Percentiles rank a stretch among this genome's conserved stretches.
phyloP scores from a whole-genome alignment of 2,113 vertebrate species.

The Mohoua ochrocephala region DNA sequence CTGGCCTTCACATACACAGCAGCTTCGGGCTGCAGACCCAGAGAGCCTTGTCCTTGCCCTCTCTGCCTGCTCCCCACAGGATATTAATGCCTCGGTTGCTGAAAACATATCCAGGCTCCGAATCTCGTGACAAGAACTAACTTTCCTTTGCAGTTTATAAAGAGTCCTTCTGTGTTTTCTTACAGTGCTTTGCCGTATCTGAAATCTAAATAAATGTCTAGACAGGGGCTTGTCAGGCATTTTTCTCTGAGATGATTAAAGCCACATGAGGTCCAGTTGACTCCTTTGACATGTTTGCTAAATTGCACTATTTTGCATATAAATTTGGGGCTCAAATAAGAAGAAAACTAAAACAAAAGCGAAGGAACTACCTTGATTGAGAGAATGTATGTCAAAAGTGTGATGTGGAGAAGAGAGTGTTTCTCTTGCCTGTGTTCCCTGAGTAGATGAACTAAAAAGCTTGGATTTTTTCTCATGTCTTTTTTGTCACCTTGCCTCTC shows the following conservation, averaged over 20 bases:
- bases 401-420: neutral
- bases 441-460: neutral
- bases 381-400: neutral
- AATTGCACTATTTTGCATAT: neutral
- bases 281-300: neutral
- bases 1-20: neutral
- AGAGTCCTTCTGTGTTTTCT: slow-evolving; percentile 19
- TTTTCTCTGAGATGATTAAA: slow-evolving; percentile 3
- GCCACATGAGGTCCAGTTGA: slow-evolving; percentile 3
- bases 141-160: neutral
- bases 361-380: neutral
- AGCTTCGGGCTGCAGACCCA: neutral
- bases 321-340: neutral
- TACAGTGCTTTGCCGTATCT: neutral
- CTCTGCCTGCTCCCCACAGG: neutral
- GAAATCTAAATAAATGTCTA: neutral
- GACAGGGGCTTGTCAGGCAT: neutral
- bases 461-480: neutral
- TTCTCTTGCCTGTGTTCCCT: neutral
- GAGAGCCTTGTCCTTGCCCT: neutral
- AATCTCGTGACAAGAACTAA: neutral
- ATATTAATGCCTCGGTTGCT: neutral
- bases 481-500: neutral
- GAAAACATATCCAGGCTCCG: neutral
- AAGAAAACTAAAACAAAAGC: neutral